phyloP scores from a whole-genome alignment of 2,797 vertebrate species.

The Dallia pectoralis region DNA sequence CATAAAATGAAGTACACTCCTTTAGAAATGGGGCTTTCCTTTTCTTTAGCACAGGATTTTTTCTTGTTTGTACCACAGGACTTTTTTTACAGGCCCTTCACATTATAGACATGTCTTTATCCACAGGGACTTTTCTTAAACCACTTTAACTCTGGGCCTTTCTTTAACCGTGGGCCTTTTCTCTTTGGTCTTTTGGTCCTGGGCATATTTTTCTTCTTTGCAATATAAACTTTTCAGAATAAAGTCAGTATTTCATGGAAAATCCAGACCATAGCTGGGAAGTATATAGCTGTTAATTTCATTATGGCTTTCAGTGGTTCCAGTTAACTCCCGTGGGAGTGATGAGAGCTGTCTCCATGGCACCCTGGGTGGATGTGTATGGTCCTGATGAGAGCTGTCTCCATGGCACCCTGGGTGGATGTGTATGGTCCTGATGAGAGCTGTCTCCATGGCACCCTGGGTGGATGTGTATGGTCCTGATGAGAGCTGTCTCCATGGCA shows the following conservation, averaged over 20 bases:
- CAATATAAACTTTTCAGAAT: not conserved
- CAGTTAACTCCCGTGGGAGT: not conserved
- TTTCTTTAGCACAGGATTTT: too few species aligned
- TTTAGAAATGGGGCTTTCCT: too few species aligned
- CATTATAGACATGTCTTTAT: too few species aligned
- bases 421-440: not conserved
- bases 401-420: not conserved
- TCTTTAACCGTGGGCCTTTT: too few species aligned
- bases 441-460: not conserved
- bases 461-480: not conserved
- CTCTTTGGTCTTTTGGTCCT: too few species aligned
- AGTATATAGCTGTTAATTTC: not conserved
- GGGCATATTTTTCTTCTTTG: not conserved
- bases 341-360: too few species aligned
- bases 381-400: constrained; percentile 3
- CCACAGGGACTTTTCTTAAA: too few species aligned
- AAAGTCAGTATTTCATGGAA: not conserved
- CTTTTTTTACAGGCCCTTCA: too few species aligned
- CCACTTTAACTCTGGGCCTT: too few species aligned
- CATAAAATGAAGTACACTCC: too few species aligned
- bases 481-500: not conserved
- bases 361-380: not conserved
- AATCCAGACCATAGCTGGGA: not conserved
- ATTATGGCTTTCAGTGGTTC: not conserved
- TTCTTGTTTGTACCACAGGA: too few species aligned